A percentile compares a stretch with the other conserved stretches of the same genome.
phyloP scores from a whole-genome alignment of 2,113 vertebrate species.

The Esox niger region DNA sequence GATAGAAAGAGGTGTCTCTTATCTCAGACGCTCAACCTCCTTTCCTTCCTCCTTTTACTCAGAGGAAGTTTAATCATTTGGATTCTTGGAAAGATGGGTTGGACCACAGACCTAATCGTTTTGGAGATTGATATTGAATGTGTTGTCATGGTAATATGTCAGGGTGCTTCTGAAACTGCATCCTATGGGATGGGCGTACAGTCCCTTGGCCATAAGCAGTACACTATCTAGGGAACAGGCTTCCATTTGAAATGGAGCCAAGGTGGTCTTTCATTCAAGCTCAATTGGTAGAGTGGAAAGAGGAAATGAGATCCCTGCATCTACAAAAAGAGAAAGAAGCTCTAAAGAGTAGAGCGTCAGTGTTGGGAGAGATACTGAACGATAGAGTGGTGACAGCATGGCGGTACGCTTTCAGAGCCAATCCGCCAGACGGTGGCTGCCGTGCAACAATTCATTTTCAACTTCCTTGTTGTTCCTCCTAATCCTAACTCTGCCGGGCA shows the following conservation, averaged over 20 bases:
- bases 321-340: too few relatives aligned
- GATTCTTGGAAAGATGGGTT: not conserved
- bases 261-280: not conserved
- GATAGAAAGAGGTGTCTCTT: slow-evolving; percentile 16
- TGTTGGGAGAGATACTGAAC: not conserved
- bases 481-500: slow-evolving; percentile 7
- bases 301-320: too few relatives aligned
- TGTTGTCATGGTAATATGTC: too few relatives aligned
- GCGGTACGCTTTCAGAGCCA: not conserved
- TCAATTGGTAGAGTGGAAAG: not conserved
- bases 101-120: too few relatives aligned
- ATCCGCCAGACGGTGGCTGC: not conserved
- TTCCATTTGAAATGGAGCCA: too few relatives aligned
- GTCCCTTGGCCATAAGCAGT: too few relatives aligned
- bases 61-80: too few relatives aligned
- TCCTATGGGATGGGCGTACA: too few relatives aligned
- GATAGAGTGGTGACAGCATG: not conserved
- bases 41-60: not conserved
- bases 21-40: slow-evolving; percentile 20
- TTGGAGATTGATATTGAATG: not conserved
- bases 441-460: slow-evolving; percentile 13
- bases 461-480: not conserved
- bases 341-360: too few relatives aligned
- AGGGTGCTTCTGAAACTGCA: not conserved
- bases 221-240: too few relatives aligned